Evolutionary conservation across 1,140 invertebrate species (phyloP), one percentile per base, ranked within the genome.

Genomic region (Polypedilum vanderplanki): DNA sequence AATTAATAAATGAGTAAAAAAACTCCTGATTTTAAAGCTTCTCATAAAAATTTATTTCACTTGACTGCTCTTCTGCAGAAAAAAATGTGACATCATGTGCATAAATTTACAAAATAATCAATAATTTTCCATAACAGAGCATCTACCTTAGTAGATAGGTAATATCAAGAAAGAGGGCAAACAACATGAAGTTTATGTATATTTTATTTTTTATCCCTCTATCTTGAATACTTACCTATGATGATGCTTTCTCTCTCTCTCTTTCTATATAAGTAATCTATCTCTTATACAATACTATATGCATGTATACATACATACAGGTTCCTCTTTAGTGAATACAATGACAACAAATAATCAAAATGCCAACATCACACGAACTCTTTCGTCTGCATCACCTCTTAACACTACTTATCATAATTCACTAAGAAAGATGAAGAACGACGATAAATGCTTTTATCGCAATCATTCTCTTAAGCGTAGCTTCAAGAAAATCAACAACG

Each of bases 401-500:
- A 70, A 70, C 18, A 10, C 65, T 3, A 33, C 24, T 18, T 70
- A 70, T 70, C 65, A 70, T 70, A 70, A 70, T 70, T 70, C 65
- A 70, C 17, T 70, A 18, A 70, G 17, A 22, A 70, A 70, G 65
- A 18, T 70, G 17, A 18, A 12, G 10, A 70, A 70, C 20, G 65
- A 22, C 65, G 65, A 70, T 18, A 70, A 70, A 18, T 20, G 17
- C 18, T 22, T 70, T 10, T 70, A 9, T 70, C 65, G 65, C 5
- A 70, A 70, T 22, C 17, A 18, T 18, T 70, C 65, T 22, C 65
- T 70, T 0, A 20, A 18, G 65, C 15, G 65, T 18, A 70, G 65
- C 18, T 70, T 70, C 65, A 70, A 70, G 65, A 70, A 70, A 20
- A 70, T 70, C 65, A 70, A 70, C 20, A 70, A 70, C 18, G 65